Conservation (phyloP, 1,140 invertebrate species). For the Linepithema humile region DNA sequence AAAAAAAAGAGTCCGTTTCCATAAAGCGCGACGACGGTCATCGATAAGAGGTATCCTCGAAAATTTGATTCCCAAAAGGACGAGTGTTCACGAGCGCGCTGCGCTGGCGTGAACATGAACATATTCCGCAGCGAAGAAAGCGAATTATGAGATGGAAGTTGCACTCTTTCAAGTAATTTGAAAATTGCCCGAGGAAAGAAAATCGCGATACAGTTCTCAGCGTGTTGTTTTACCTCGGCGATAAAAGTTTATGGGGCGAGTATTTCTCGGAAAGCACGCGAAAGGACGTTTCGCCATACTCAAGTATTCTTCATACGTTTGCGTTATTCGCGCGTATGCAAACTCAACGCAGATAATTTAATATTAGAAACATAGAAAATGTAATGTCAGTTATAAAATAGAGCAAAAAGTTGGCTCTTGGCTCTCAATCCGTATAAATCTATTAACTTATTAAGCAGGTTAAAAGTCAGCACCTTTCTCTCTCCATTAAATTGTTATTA, state of each 20-base stretch:
- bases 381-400: too few species aligned
- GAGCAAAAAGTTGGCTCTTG: too few species aligned
- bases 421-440: too few species aligned
- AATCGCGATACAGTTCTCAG: constrained; percentile 41
- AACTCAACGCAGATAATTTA: constrained; percentile 23
- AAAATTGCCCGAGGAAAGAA: constrained; percentile 54
- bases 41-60: constrained; percentile 53
- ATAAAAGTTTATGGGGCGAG: constrained; percentile 51
- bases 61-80: constrained; percentile 63
- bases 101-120: constrained; percentile 23
- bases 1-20: constrained; percentile 43
- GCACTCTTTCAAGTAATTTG: constrained; percentile 43
- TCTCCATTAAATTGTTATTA: too few species aligned
- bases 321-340: constrained; percentile 20
- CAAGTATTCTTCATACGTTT: constrained; percentile 26
- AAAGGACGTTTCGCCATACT: constrained; percentile 12
- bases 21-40: constrained; percentile 24
- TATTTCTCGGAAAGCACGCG: constrained; percentile 31
- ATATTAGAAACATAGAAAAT: constrained; percentile 2
- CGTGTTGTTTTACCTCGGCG: constrained; percentile 37
- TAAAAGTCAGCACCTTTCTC: neutral
- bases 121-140: constrained; percentile 29
- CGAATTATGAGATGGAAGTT: constrained; percentile 42
- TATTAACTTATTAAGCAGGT: constrained; percentile 20
- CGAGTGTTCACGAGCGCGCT: neutral